Conservation (phyloP, 2,797 vertebrate species). For the Microctenopoma stevenorrisi region DNA sequence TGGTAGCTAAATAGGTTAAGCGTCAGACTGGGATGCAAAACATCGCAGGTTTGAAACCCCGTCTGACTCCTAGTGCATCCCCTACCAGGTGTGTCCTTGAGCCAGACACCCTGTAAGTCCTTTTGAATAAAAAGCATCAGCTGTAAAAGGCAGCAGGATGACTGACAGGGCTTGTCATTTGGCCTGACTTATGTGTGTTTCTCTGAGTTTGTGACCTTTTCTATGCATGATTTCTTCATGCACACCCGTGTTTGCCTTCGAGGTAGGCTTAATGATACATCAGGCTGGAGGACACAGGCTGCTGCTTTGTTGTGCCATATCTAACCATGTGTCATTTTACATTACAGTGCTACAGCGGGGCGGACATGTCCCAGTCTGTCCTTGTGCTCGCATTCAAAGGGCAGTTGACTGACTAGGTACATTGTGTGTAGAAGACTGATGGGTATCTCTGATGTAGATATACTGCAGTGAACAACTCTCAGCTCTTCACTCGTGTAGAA, state of each 20-base stretch:
- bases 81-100: no score
- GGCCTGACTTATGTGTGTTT: slow-evolving; percentile 6
- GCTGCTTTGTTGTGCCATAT: slow-evolving; percentile 24
- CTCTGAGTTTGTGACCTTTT: slow-evolving; percentile 16
- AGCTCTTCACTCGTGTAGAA: slow-evolving; percentile 24
- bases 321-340: slow-evolving; percentile 48
- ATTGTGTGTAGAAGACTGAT: slow-evolving; percentile 5
- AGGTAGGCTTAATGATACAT: slow-evolving; percentile 32
- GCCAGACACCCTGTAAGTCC: no score
- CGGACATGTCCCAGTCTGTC: slow-evolving; percentile 11
- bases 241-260: slow-evolving; percentile 7
- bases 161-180: slow-evolving; percentile 30
- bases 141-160: slow-evolving; percentile 38
- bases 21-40: no score
- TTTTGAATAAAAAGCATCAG: slow-evolving; percentile 5
- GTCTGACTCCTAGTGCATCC: no score
- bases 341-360: slow-evolving; percentile 3
- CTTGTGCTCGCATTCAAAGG: slow-evolving; percentile 3
- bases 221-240: slow-evolving; percentile 8
- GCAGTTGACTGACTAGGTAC: background rate
- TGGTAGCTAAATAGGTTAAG: no score
- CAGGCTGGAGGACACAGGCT: slow-evolving; percentile 34
- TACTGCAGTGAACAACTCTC: background rate
- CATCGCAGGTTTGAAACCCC: no score
- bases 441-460: background rate